These are phyloP conservation scores for Sisyra terminalis DNA, from an alignment of 2,888 invertebrate genomes.

Conservation along the genomic window DNA sequence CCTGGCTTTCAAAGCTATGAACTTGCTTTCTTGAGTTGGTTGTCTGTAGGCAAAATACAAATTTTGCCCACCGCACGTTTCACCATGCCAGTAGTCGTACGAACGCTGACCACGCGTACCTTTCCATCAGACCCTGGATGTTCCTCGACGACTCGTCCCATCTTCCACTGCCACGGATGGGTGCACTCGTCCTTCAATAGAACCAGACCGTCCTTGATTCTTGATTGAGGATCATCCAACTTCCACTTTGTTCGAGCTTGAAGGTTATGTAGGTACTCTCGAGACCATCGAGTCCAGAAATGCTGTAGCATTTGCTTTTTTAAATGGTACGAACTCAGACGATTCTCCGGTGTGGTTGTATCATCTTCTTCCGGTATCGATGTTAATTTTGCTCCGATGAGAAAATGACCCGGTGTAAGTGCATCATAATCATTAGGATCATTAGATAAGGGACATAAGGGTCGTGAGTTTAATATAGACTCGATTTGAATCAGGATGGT, in stretches of 20 bases:
- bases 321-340: neutral
- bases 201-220: too few relatives aligned
- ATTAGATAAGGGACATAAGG: conserved; percentile 11
- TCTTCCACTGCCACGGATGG: too few relatives aligned
- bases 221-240: too few relatives aligned
- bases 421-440: conserved; percentile 5
- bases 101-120: too few relatives aligned
- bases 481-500: conserved; percentile 14
- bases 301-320: conserved; percentile 17
- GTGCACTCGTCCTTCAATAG: too few relatives aligned
- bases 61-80: too few relatives aligned
- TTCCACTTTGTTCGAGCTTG: neutral
- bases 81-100: too few relatives aligned
- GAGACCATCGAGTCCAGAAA: conserved; percentile 16
- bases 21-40: too few relatives aligned
- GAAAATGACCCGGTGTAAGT: conserved; percentile 9
- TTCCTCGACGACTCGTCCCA: too few relatives aligned
- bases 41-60: too few relatives aligned
- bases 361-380: conserved; percentile 8
- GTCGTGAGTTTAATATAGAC: conserved; percentile 14
- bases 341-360: neutral
- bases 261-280: neutral
- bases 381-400: conserved; percentile 8
- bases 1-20: too few relatives aligned
- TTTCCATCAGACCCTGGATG: too few relatives aligned